These are phyloP conservation scores for Ernsta delagoae DNA, from an alignment of 2,888 invertebrate species.

Conservation along the genomic window DNA sequence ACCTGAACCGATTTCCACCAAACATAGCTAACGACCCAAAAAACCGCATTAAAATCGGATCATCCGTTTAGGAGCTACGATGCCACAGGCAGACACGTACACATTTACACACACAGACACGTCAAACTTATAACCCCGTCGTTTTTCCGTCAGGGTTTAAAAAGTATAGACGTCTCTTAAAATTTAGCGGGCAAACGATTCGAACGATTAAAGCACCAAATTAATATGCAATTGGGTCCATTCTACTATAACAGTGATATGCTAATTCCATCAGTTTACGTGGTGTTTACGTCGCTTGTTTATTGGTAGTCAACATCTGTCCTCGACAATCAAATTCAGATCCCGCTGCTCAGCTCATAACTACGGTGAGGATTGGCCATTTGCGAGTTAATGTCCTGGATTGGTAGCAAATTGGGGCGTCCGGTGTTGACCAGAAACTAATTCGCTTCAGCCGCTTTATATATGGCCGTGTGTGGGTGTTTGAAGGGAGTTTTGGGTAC, in stretches of 20 bases:
- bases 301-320: background rate
- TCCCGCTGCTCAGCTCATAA: constrained; percentile 18
- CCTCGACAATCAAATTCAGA: constrained; percentile 13
- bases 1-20: too few species aligned
- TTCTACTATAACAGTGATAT: background rate
- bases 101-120: too few species aligned
- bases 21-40: too few species aligned
- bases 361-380: constrained; percentile 23
- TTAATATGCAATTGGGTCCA: constrained; percentile 1
- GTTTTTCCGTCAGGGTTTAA: too few species aligned
- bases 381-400: constrained; percentile 23
- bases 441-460: constrained; percentile 13
- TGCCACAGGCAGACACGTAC: too few species aligned
- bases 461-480: background rate
- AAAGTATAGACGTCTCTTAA: too few species aligned
- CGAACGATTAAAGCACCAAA: background rate
- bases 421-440: constrained; percentile 21
- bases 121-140: too few species aligned
- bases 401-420: constrained; percentile 22
- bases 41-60: too few species aligned
- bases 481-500: too few species aligned
- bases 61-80: too few species aligned
- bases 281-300: constrained; percentile 2
- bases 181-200: background rate
- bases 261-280: constrained; percentile 4